Conservation (phyloP, 2,113 vertebrate genomes). For the Phainopepla nitens region DNA sequence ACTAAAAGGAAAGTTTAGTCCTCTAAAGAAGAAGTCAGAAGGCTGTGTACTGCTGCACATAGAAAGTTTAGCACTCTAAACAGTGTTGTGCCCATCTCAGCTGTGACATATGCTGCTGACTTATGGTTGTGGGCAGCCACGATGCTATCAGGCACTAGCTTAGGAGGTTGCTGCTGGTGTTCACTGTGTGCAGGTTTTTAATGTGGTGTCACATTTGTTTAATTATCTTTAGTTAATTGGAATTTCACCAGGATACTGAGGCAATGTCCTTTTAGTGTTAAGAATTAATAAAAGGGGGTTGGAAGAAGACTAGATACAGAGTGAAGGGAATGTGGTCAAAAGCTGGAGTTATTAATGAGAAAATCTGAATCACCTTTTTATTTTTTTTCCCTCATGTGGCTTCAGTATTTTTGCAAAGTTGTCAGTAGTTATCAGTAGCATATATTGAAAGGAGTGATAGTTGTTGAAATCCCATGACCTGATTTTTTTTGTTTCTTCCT, state of each 20-base stretch:
- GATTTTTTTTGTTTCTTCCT: constrained; percentile 52
- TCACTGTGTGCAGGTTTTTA: neutral
- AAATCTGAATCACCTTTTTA: neutral
- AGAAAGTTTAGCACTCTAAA: no score
- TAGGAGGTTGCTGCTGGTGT: neutral
- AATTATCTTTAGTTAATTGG: neutral
- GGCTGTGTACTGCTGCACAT: no score
- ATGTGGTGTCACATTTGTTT: neutral
- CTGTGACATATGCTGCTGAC: no score
- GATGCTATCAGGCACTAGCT: neutral
- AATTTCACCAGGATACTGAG: neutral
- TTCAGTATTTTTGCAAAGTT: constrained; percentile 66
- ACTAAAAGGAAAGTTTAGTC: no score
- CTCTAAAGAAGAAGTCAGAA: no score
- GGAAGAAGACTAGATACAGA: neutral
- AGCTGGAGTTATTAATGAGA: neutral
- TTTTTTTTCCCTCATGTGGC: neutral
- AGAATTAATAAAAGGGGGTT: neutral
- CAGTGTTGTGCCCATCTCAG: no score
- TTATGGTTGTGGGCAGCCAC: no score
- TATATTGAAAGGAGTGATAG: constrained; percentile 48
- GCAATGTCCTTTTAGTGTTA: neutral
- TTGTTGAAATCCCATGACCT: constrained; percentile 46
- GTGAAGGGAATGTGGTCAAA: neutral
- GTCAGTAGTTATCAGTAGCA: constrained; percentile 62